These are phyloP conservation scores for Saccopteryx leptura DNA, from an alignment of 2,113 vertebrate species.

Conservation along the genomic window DNA sequence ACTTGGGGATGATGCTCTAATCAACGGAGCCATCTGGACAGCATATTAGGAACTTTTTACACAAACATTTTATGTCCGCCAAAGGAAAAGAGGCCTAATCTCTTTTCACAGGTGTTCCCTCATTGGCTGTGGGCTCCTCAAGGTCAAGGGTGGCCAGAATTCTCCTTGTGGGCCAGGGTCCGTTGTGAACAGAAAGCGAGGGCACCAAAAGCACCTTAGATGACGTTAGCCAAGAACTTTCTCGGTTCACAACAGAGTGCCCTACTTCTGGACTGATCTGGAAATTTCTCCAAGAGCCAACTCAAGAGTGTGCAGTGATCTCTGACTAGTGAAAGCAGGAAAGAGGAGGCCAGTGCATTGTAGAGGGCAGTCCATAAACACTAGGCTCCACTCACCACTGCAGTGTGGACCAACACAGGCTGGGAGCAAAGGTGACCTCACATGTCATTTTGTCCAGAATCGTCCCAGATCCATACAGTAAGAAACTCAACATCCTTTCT, in stretches of 20 bases:
- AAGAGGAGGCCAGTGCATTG: not conserved
- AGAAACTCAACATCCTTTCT: slow-evolving; percentile 40
- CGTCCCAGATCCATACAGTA: slow-evolving; percentile 20
- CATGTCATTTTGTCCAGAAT: not conserved
- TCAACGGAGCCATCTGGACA: too few species aligned
- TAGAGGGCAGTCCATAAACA: rapidly evolving
- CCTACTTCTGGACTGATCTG: not conserved
- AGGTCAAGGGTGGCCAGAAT: not conserved
- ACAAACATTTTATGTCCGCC: not conserved
- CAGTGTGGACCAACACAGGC: rapidly evolving
- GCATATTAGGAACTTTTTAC: not conserved
- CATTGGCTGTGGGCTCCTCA: not conserved
- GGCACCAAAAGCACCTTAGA: not conserved
- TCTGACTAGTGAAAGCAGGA: not conserved
- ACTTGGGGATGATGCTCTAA: too few species aligned
- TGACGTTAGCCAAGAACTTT: not conserved
- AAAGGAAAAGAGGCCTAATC: not conserved
- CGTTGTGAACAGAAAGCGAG: not conserved
- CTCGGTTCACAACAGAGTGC: not conserved
- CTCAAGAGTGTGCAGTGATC: too few species aligned
- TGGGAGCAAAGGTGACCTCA: not conserved
- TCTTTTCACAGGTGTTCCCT: not conserved
- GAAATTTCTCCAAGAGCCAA: not conserved
- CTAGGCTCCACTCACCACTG: too few species aligned
- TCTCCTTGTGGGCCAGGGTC: not conserved